These are phyloP conservation scores for Drosophila ustulata DNA, from an alignment of 2,888 invertebrate species.

Conservation along the genomic window DNA sequence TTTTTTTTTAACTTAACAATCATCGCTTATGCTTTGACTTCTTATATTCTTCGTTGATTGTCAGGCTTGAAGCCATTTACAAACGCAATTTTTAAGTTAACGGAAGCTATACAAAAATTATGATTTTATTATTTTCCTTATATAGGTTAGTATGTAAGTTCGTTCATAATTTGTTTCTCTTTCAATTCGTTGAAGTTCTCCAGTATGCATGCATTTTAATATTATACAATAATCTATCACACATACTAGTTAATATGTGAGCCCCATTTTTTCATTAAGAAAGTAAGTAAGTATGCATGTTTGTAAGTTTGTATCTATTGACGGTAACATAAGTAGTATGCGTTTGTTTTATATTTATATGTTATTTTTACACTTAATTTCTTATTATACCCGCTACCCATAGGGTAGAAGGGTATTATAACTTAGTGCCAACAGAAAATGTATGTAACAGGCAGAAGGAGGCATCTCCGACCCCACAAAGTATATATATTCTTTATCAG, in stretches of 20 bases:
- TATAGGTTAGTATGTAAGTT: conserved; percentile 46
- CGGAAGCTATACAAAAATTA: conserved; percentile 17
- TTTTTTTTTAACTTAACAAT: conserved; percentile 55
- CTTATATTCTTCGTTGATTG: conserved; percentile 67
- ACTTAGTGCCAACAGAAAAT: too few relatives aligned
- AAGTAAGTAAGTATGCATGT: background rate
- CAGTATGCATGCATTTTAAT: conserved; percentile 64
- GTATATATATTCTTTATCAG: too few relatives aligned
- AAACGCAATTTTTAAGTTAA: conserved; percentile 25
- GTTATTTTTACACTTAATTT: conserved; percentile 10
- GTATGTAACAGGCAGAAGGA: too few relatives aligned
- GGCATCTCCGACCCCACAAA: too few relatives aligned
- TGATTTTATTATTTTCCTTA: conserved; percentile 19
- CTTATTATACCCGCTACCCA: too few relatives aligned
- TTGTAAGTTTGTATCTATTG: conserved; percentile 15
- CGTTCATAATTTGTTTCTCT: conserved; percentile 59
- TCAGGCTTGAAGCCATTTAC: conserved; percentile 73
- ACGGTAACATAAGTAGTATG: conserved; percentile 28
- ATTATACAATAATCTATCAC: conserved; percentile 26
- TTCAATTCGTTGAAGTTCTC: conserved; percentile 73
- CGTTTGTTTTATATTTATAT: conserved; percentile 26
- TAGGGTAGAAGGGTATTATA: too few relatives aligned
- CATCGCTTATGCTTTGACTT: conserved; percentile 40
- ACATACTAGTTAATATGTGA: conserved; percentile 1
- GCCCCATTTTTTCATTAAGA: background rate